Percentiles rank a stretch among this genome's conserved stretches.
phyloP scores from a whole-genome alignment of 1,140 invertebrate genomes.

The Lithobius niger region DNA sequence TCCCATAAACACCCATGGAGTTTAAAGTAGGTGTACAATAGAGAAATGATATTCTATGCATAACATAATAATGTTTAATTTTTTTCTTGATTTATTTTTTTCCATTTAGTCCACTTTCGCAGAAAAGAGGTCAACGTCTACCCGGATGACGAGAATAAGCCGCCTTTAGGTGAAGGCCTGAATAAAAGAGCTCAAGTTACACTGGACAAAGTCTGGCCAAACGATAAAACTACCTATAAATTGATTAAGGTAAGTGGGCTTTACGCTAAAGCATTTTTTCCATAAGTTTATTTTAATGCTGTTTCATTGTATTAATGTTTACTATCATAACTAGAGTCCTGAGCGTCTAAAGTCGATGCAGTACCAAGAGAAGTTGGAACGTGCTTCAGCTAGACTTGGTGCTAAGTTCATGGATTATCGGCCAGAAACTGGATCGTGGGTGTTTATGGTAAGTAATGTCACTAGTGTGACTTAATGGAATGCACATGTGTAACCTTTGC shows the following conservation, averaged over 20 bases:
- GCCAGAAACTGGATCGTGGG: slow-evolving; percentile 92
- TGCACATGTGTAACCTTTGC: no score
- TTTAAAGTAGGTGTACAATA: no score
- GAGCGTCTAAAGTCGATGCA: slow-evolving; percentile 62
- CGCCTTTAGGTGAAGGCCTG: slow-evolving; percentile 66
- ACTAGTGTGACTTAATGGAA: no score
- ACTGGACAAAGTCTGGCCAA: slow-evolving; percentile 86
- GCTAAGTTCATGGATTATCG: slow-evolving; percentile 89
- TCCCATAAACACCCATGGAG: no score
- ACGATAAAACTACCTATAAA: slow-evolving; percentile 64
- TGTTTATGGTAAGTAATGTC: slow-evolving; percentile 49
- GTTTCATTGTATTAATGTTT: slow-evolving; percentile 10
- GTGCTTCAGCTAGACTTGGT: slow-evolving; percentile 68
- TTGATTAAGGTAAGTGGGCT: slow-evolving; percentile 51
- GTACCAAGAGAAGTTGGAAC: slow-evolving; percentile 72
- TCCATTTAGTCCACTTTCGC: slow-evolving; percentile 41
- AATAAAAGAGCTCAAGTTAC: slow-evolving; percentile 87
- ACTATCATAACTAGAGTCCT: slow-evolving; percentile 39
- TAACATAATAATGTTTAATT: slow-evolving; percentile 1
- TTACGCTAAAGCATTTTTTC: no score
- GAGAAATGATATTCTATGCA: no score
- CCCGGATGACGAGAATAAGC: slow-evolving; percentile 49
- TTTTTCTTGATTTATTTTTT: slow-evolving; percentile 8
- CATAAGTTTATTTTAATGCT: neutral
- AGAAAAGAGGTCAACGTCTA: slow-evolving; percentile 50